These are phyloP conservation scores for Addax nasomaculatus DNA, from an alignment of 2,113 vertebrate genomes.

Conservation along the genomic window DNA sequence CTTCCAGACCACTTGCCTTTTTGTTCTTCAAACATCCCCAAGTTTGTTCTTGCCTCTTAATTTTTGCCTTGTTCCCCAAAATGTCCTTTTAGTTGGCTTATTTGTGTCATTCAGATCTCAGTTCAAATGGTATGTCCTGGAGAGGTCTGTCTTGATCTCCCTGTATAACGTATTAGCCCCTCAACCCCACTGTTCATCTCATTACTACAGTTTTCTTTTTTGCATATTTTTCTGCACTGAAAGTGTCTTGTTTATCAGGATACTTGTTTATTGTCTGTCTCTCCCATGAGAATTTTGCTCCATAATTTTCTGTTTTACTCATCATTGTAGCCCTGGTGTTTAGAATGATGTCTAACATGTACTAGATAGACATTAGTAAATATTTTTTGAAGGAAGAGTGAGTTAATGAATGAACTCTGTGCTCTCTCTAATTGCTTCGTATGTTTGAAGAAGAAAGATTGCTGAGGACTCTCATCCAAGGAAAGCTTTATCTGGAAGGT, in stretches of 20 bases:
- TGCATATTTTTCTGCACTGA: background rate
- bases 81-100: background rate
- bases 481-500: constrained; percentile 35
- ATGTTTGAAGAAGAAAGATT: background rate
- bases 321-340: background rate
- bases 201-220: background rate
- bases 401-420: background rate
- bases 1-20: background rate
- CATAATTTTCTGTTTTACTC: background rate
- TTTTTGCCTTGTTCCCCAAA: background rate
- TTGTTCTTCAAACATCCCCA: background rate
- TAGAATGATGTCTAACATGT: background rate
- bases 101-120: background rate
- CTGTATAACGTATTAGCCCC: background rate
- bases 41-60: background rate
- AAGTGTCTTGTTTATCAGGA: background rate
- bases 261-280: background rate
- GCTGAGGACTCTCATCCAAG: constrained; percentile 7
- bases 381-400: background rate
- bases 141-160: background rate
- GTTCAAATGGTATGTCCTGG: background rate
- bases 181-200: background rate
- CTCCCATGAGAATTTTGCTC: background rate
- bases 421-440: background rate
- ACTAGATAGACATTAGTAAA: background rate